Percentiles rank a stretch among this genome's conserved stretches.
These are phyloP conservation scores for Mylabris sibirica DNA, from an alignment of 2,888 invertebrate species.

Conservation along the genomic window DNA sequence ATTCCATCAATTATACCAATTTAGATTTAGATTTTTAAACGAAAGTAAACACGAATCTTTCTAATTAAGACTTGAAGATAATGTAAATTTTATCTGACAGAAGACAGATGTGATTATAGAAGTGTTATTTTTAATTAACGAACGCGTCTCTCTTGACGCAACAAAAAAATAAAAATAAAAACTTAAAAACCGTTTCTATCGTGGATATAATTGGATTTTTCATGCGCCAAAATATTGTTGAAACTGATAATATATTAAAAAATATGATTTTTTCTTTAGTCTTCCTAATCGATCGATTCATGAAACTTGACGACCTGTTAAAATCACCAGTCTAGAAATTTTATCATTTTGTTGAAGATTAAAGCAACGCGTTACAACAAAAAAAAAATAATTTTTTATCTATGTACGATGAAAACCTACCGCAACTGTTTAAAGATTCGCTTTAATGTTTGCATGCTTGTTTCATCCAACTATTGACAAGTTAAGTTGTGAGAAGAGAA, in stretches of 20 bases:
- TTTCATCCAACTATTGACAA: too few relatives aligned
- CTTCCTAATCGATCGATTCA: not conserved
- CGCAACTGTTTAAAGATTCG: too few relatives aligned
- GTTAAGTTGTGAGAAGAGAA: too few relatives aligned
- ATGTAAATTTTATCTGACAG: not conserved
- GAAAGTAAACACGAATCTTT: not conserved
- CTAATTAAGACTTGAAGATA: not conserved
- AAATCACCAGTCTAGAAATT: not conserved
- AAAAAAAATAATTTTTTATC: too few relatives aligned
- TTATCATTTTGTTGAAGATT: too few relatives aligned
- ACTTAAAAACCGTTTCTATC: not conserved
- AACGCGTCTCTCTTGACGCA: not conserved
- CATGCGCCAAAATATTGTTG: not conserved
- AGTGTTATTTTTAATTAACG: slow-evolving; percentile 1
- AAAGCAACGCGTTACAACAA: too few relatives aligned
- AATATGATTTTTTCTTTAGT: too few relatives aligned
- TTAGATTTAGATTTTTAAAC: not conserved
- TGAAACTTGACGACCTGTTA: not conserved
- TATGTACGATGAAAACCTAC: not conserved
- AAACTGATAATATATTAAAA: too few relatives aligned
- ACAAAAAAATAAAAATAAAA: not conserved
- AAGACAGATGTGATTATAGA: not conserved
- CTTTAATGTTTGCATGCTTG: too few relatives aligned
- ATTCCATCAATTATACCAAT: not conserved
- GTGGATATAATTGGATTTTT: not conserved